A percentile compares a stretch with the other conserved stretches of the same genome.
Evolutionary conservation across 2,113 vertebrate species (phyloP).

Genomic region (Coryphaenoides rupestris): DNA sequence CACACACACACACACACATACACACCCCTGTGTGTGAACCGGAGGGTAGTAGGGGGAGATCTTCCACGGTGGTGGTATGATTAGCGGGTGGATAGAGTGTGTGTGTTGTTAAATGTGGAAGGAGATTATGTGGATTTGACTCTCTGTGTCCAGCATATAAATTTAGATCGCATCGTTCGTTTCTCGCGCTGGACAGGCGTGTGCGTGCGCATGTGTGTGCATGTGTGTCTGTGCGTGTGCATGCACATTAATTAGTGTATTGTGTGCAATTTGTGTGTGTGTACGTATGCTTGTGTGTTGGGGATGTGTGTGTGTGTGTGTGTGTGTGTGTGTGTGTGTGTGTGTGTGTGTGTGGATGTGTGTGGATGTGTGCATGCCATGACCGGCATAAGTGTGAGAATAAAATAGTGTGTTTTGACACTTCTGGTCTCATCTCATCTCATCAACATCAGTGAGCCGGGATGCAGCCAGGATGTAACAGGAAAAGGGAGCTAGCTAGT

Average conservation of each 20-base stretch:
- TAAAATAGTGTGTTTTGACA: neutral
- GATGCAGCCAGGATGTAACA: no score
- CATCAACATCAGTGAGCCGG: no score
- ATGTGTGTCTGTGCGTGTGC: constrained; percentile 3
- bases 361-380: neutral
- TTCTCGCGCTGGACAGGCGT: constrained; percentile 26
- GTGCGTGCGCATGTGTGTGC: constrained; percentile 1
- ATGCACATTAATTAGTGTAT: no score
- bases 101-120: constrained; percentile 82
- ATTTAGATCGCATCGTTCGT: constrained; percentile 79
- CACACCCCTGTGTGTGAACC: neutral
- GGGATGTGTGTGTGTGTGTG: no score
- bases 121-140: constrained; percentile 91
- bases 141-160: constrained; percentile 81
- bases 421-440: no score
- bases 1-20: constrained; percentile 26
- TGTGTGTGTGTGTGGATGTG: no score
- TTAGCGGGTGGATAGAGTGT: constrained; percentile 76
- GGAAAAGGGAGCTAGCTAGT: no score
- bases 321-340: no score
- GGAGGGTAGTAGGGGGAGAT: constrained; percentile 54
- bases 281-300: no score
- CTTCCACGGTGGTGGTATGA: constrained; percentile 74
- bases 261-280: neutral
- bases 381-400: neutral